phyloP scores from a whole-genome alignment of 2,113 vertebrate species.

The Phaethornis superciliosus region DNA sequence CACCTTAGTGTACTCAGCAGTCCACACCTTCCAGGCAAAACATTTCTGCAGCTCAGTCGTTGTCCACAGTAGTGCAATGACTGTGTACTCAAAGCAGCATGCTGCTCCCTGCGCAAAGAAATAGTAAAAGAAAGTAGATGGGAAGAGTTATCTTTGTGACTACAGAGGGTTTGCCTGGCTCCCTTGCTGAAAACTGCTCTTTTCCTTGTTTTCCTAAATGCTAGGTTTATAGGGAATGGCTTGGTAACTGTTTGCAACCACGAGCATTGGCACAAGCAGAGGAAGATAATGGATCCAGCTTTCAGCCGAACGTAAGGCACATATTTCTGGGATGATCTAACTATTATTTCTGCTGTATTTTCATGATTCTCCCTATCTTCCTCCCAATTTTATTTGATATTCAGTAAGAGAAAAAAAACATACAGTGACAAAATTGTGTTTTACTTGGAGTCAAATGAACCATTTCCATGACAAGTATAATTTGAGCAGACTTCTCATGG shows the following conservation, averaged over 20 bases:
- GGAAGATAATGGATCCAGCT: slow-evolving; percentile 88
- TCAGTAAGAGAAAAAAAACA: background rate
- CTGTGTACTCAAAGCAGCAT: background rate
- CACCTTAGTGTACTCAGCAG: background rate
- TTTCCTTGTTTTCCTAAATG: background rate
- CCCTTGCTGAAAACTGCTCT: background rate
- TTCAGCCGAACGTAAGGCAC: slow-evolving; percentile 85
- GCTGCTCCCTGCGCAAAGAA: background rate
- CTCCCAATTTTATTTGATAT: background rate
- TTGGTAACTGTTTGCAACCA: slow-evolving; percentile 81
- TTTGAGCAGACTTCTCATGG: background rate
- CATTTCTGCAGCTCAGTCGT: background rate
- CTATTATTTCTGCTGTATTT: background rate
- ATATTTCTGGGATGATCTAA: background rate
- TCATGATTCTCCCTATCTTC: background rate
- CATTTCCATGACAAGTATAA: background rate
- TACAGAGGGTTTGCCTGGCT: rapidly evolving
- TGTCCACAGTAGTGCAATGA: background rate
- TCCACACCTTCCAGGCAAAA: background rate
- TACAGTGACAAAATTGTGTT: background rate
- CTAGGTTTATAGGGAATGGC: slow-evolving; percentile 87
- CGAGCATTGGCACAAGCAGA: slow-evolving; percentile 87
- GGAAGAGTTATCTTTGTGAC: background rate
- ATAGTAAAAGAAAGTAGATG: background rate
- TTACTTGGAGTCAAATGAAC: background rate